Evolutionary conservation across 2,797 vertebrate species (phyloP).

Genomic region (Moxostoma hubbsi): DNA sequence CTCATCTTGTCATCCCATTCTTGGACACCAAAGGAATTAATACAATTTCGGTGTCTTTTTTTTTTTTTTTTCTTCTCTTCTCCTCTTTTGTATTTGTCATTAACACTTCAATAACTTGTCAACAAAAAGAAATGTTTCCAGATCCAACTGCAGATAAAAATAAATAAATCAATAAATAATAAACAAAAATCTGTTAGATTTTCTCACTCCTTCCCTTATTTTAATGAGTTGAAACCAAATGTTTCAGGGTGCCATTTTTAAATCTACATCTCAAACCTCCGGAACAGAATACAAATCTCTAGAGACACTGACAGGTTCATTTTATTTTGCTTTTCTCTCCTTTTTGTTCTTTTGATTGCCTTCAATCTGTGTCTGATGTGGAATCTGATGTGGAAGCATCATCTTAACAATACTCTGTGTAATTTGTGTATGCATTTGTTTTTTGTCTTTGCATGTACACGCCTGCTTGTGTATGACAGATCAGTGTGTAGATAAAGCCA

Average conservation of each 20-base stretch:
- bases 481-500: constrained; percentile 93
- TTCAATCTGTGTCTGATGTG: constrained; percentile 29
- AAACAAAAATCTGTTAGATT: constrained; percentile 48
- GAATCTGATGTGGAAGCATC: constrained; percentile 22
- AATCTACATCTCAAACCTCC: constrained; percentile 46
- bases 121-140: constrained; percentile 77
- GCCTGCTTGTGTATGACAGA: constrained; percentile 78
- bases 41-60: constrained; percentile 39
- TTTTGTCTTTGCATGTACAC: constrained; percentile 20
- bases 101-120: constrained; percentile 64
- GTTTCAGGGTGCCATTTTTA: constrained; percentile 46
- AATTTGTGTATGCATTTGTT: constrained; percentile 16
- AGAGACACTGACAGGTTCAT: constrained; percentile 30
- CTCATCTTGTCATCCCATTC: neutral
- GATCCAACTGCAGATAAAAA: constrained; percentile 53
- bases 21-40: constrained; percentile 13
- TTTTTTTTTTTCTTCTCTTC: neutral
- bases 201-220: constrained; percentile 51
- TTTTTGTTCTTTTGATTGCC: constrained; percentile 26
- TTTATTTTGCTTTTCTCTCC: neutral
- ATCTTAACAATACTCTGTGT: constrained; percentile 36
- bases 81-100: constrained; percentile 55
- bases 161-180: constrained; percentile 18
- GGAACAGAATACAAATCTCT: constrained; percentile 38
- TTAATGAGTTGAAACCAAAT: constrained; percentile 60